Base-by-base conservation (phyloP, 2,113 vertebrate genomes). In the Choloepus hoffmanni region DNA sequence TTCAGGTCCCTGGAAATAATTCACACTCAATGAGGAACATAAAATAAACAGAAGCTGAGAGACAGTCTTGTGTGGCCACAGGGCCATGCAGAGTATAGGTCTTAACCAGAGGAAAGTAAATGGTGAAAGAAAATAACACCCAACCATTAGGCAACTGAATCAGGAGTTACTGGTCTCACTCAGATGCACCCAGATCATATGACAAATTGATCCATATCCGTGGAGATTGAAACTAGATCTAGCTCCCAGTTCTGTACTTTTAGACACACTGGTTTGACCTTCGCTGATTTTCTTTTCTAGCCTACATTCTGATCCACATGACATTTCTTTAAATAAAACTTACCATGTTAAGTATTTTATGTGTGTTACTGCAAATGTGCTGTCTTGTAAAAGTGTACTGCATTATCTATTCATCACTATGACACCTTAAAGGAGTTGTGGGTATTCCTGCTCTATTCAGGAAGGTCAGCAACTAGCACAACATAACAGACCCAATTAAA, bases 311-410 rank as follows among this genome's bases (percentile, higher is more conserved):
- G 18, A 53, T 21, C n/a, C 30, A 43, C 13, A 33, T 43, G 55
- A 86, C 24, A 65, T 76, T 76, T 50, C 28, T 65, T 70, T 55
- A 92, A 85, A 76, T 85, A 67, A 43, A 85, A 85, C 21, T 85
- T 65, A 43, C n/a, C 18, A 16, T 85, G 16, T 62, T 40, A 43
- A 84, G 33, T 65, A 53, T 18, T 76, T 63, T 30, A 67, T n/a
- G n/a, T 76, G 62, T 53, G 43, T 30, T 65, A 62, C 43, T 76
- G 84, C 55, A 67, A 40, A 74, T 23, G 55, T 76, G 26, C 63
- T 76, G 36, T 21, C 33, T 72, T 84, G 43, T 76, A 77, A 85
- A 65, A 77, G 26, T 55, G 7, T 68, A 24, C 72, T 77, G n/a
- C 19, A 58, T 55, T 26, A 77, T 68, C 36, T 77, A n/a, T 55